A percentile compares a stretch with the other conserved stretches of the same genome.
phyloP scores from a whole-genome alignment of 2,797 vertebrate species.

The Enteromius fasciolatus region DNA sequence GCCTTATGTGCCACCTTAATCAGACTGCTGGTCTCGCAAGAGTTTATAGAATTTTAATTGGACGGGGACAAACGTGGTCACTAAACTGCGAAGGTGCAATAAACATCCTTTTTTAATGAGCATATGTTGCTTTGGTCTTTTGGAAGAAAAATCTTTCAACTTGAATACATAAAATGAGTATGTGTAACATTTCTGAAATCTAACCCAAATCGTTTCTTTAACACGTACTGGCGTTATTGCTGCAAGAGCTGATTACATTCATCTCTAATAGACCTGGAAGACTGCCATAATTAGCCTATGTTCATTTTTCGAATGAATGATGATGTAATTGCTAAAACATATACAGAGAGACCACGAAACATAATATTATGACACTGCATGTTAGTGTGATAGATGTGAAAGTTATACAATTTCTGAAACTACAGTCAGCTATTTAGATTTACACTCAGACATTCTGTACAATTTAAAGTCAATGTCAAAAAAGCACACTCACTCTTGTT shows the following conservation, averaged over 20 bases:
- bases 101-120: slow-evolving; percentile 11
- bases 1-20: slow-evolving; percentile 33
- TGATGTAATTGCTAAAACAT: slow-evolving; percentile 20
- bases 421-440: neutral
- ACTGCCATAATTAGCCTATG: slow-evolving; percentile 24
- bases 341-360: neutral
- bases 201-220: slow-evolving; percentile 6
- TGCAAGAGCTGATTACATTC: slow-evolving; percentile 1
- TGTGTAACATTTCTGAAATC: neutral
- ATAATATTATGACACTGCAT: slow-evolving; percentile 9
- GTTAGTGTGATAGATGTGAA: slow-evolving; percentile 13
- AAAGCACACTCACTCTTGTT: neutral
- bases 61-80: slow-evolving; percentile 5
- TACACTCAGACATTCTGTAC: neutral
- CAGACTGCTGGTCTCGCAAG: slow-evolving; percentile 15
- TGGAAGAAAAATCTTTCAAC: slow-evolving; percentile 1
- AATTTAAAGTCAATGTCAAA: neutral
- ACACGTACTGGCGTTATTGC: neutral
- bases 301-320: slow-evolving; percentile 11
- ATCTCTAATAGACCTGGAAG: neutral
- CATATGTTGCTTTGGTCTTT: slow-evolving; percentile 9
- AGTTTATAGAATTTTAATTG: slow-evolving; percentile 27
- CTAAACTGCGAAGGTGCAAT: slow-evolving; percentile 10
- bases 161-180: neutral
- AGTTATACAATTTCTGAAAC: neutral